phyloP scores from a whole-genome alignment of 2,113 vertebrate genomes.

The Arothron firmamentum region DNA sequence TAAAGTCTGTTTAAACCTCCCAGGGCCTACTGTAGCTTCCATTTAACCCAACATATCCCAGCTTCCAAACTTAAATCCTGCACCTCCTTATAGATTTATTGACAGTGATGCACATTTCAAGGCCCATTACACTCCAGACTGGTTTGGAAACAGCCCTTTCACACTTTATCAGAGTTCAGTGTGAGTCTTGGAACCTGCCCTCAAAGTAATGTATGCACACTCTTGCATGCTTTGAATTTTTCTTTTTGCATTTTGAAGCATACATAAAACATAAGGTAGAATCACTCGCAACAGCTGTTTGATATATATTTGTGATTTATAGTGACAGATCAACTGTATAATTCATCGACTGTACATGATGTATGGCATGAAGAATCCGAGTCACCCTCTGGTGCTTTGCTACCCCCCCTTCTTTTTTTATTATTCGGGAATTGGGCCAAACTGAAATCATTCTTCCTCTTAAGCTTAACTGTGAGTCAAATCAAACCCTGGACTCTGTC shows the following conservation, averaged over 20 bases:
- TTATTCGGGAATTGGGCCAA: not conserved
- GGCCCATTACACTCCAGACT: conserved; percentile 53
- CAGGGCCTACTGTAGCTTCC: conserved; percentile 19
- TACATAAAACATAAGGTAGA: conserved; percentile 16
- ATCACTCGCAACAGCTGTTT: conserved; percentile 46
- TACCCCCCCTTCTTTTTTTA: too few relatives aligned
- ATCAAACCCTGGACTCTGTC: too few relatives aligned
- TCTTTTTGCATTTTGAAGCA: conserved; percentile 13
- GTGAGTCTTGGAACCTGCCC: conserved; percentile 32
- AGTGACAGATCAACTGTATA: not conserved
- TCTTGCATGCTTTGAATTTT: conserved; percentile 30
- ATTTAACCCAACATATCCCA: conserved; percentile 26
- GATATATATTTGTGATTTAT: conserved; percentile 35
- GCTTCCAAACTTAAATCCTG: conserved; percentile 12
- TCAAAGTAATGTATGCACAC: conserved; percentile 22
- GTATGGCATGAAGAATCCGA: too few relatives aligned
- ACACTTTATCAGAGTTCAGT: conserved; percentile 20
- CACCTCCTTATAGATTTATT: conserved; percentile 53
- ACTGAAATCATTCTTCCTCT: not conserved
- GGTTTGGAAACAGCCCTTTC: conserved; percentile 33
- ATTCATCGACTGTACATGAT: too few relatives aligned
- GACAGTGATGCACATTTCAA: conserved; percentile 47
- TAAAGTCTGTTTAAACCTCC: conserved; percentile 28
- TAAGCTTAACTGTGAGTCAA: not conserved
- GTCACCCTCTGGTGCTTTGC: too few relatives aligned